Percentiles rank a stretch among this genome's conserved stretches.
Evolutionary conservation across 2,888 invertebrate species (phyloP).

Genomic region (Oxycera nigricornis): DNA sequence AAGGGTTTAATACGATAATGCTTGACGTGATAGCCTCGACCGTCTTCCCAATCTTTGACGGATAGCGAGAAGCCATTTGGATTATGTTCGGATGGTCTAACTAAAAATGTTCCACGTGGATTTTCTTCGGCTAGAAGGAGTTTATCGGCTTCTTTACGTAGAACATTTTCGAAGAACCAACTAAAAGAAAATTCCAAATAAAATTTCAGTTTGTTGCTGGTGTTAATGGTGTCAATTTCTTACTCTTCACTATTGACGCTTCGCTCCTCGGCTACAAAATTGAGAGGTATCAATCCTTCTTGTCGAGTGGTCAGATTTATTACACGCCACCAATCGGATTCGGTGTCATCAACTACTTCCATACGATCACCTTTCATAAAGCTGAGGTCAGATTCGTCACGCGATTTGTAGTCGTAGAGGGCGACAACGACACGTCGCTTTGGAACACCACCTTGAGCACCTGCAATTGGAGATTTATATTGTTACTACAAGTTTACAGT

Average conservation of each 20-base stretch:
- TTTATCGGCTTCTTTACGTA: slow-evolving; percentile 96
- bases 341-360: slow-evolving; percentile 92
- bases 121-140: slow-evolving; percentile 86
- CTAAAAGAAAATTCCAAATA: slow-evolving; percentile 63
- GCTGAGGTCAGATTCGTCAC: slow-evolving; percentile 94
- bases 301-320: slow-evolving; percentile 82
- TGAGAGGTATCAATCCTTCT: slow-evolving; percentile 95
- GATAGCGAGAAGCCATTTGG: slow-evolving; percentile 86
- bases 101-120: slow-evolving; percentile 92
- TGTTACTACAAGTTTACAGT: not conserved
- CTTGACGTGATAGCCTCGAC: slow-evolving; percentile 91
- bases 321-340: slow-evolving; percentile 97
- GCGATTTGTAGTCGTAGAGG: slow-evolving; percentile 92
- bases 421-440: slow-evolving; percentile 82
- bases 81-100: slow-evolving; percentile 96
- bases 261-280: slow-evolving; percentile 95
- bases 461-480: slow-evolving; percentile 49
- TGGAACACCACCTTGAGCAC: slow-evolving; percentile 62
- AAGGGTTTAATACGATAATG: slow-evolving; percentile 98
- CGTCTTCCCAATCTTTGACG: slow-evolving; percentile 94
- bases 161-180: slow-evolving; percentile 98
- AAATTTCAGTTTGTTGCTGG: not conserved
- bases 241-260: slow-evolving; percentile 98
- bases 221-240: slow-evolving; percentile 59
- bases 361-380: slow-evolving; percentile 96